These are phyloP conservation scores for Neria commutata DNA, from an alignment of 2,888 invertebrate genomes.

Conservation along the genomic window DNA sequence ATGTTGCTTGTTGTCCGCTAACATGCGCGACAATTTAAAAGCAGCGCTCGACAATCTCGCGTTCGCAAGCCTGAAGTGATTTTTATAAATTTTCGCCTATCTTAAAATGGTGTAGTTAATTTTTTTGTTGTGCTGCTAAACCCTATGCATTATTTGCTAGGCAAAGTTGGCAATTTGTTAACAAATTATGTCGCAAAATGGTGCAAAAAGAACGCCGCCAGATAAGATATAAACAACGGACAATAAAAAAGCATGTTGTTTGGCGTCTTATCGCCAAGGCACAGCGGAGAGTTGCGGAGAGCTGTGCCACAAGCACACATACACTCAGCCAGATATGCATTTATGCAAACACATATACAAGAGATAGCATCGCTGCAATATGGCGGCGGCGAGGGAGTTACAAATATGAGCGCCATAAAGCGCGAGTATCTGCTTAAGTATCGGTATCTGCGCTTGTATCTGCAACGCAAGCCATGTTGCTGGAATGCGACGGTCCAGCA, in stretches of 20 bases:
- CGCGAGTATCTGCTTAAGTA: not conserved
- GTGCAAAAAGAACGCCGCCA: not conserved
- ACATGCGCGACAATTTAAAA: conserved; percentile 1
- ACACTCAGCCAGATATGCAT: not conserved
- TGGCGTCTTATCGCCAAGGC: not conserved
- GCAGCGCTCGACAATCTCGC: too few species aligned
- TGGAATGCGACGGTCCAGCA: not conserved
- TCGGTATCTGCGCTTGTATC: not conserved
- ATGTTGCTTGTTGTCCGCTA: not conserved
- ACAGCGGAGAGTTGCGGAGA: not conserved
- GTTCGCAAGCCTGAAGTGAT: too few species aligned
- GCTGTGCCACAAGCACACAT: not conserved
- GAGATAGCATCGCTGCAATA: not conserved
- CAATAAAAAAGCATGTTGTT: not conserved
- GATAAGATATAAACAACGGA: not conserved
- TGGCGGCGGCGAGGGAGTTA: not conserved
- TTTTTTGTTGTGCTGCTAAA: too few species aligned
- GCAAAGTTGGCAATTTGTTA: not conserved
- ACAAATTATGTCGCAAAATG: conserved; percentile 6
- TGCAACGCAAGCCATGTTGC: not conserved
- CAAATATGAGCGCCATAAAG: not conserved
- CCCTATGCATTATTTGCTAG: too few species aligned
- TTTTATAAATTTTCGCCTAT: too few species aligned
- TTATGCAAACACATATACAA: not conserved
- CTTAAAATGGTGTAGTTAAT: too few species aligned